Base-by-base conservation (phyloP, 1,140 invertebrate genomes). In the Holotrichia oblita region DNA sequence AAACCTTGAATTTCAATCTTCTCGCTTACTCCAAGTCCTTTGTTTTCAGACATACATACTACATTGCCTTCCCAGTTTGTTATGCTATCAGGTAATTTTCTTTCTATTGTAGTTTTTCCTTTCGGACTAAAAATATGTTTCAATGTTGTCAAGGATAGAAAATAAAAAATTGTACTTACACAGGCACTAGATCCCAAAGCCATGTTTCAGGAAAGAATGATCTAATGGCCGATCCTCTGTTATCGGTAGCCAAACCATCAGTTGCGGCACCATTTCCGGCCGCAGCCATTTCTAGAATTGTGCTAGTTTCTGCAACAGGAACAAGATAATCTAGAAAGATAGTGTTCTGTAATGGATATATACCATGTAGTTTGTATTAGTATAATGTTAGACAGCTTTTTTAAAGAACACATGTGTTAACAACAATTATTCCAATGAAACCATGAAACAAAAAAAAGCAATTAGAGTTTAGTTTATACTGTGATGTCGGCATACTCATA, bases 31-130 rank as follows among this genome's bases (percentile, higher is more conserved):
- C 92, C 93, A 3, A 95, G 84, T 6, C 93, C 94, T 64, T 88
- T 87, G 9, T 87, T 85, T 7, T 89, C 85, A 77, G 91, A 92
- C 42, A 94, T 87, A 81, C 94, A 94, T 55, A 94, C 89, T 2
- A 93, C 92, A 34, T 91, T 91, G 0, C 91, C 92, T 4, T 92
- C 87, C 94, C 94, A 95, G 55, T 91, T 89, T 6, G 94, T 95
- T 40, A 95, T 93, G 0, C 92, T 91, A 82, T 95, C 92, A 0
- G 94, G 94, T 42, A 93, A 85, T 40, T 86, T 86, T 14, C 89
- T 85, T 44, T 27, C 22, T n/a, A 76, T 8, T 6, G 17, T 27
- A 2, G 27, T 34, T 27, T 69, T 22, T 14, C 61, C 61, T 7
- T 34, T 27, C 20, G 27, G 17, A 44, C 14, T 22, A 55, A 76